These are phyloP conservation scores for Tinamus guttatus DNA, from an alignment of 2,113 vertebrate species.

Conservation along the genomic window DNA sequence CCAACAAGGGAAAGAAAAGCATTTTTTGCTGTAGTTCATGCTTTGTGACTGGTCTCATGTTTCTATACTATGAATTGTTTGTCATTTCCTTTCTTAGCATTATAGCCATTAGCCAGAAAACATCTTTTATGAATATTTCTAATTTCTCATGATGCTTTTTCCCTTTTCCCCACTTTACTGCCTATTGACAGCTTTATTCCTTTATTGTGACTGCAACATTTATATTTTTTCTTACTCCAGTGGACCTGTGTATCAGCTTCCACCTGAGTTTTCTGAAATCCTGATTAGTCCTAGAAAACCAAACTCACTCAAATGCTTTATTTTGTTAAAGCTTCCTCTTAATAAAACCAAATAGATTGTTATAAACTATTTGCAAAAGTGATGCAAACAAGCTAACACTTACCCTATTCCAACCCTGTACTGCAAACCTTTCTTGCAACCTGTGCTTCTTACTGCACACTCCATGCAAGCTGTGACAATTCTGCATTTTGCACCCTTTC, in stretches of 20 bases:
- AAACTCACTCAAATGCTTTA: not conserved
- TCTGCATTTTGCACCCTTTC: not conserved
- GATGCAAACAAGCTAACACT: not conserved
- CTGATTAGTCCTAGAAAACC: not conserved
- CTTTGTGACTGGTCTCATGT: not conserved
- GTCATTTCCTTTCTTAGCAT: not conserved
- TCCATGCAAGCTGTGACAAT: not conserved
- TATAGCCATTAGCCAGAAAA: not conserved
- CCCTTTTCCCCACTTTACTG: not conserved
- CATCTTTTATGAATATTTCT: not conserved
- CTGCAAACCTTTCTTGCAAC: not conserved
- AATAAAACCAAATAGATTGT: not conserved
- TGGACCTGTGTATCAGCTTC: not conserved
- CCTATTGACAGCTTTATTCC: not conserved
- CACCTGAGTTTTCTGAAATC: not conserved
- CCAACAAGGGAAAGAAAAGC: not conserved
- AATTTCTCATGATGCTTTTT: not conserved
- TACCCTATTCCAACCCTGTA: not conserved
- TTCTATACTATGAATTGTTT: not conserved
- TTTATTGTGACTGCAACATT: not conserved
- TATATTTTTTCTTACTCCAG: not conserved
- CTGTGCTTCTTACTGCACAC: not conserved
- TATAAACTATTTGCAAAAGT: not conserved
- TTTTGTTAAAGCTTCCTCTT: not conserved
- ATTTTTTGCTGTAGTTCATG: not conserved